Conservation (phyloP, 2,888 invertebrate species). For the Phania funesta region DNA sequence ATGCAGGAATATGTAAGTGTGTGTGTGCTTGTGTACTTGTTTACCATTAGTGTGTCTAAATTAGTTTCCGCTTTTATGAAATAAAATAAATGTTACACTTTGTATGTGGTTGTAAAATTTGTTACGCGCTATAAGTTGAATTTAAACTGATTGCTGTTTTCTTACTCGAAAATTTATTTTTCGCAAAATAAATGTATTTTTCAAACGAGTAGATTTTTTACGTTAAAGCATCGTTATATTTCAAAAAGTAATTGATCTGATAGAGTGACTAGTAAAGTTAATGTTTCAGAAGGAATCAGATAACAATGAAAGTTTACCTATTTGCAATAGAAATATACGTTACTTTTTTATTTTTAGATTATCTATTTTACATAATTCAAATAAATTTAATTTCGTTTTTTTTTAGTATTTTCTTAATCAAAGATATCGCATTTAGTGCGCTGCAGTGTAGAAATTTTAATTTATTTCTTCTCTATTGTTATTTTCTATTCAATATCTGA, state of each 20-base stretch:
- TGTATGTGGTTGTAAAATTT: constrained; percentile 15
- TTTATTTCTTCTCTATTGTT: no score
- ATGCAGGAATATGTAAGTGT: not conserved
- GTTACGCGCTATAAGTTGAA: constrained; percentile 25
- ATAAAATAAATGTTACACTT: constrained; percentile 38
- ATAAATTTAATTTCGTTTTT: no score
- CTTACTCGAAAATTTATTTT: constrained; percentile 3
- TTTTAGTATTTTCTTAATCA: no score
- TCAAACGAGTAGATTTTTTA: not conserved
- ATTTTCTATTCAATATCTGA: no score
- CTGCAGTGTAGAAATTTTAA: no score
- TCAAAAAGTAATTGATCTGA: not conserved
- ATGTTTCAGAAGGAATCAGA: no score
- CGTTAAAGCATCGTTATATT: not conserved
- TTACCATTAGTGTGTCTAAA: constrained; percentile 31
- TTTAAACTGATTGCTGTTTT: constrained; percentile 17
- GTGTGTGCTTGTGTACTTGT: not conserved
- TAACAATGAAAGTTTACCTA: no score
- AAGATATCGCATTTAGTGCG: no score
- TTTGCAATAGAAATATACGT: no score
- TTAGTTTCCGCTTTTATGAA: constrained; percentile 44
- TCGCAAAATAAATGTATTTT: not conserved
- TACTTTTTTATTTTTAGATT: no score
- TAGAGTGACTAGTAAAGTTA: no score
- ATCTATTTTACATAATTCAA: no score